Conservation (phyloP, 2,113 vertebrate species). For the Calyptomena viridis region DNA sequence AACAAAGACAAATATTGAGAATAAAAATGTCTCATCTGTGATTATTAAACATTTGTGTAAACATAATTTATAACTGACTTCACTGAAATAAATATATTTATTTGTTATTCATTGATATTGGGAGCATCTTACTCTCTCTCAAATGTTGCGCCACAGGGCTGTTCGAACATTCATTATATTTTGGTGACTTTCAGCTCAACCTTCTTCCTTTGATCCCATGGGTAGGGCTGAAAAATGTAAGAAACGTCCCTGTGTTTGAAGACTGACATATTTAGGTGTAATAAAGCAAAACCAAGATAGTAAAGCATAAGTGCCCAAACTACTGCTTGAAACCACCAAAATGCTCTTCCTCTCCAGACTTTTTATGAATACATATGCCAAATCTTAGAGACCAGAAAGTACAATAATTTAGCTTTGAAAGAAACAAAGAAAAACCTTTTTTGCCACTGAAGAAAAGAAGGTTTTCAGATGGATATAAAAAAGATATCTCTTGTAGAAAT, state of each 20-base stretch:
- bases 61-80: neutral
- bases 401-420: neutral
- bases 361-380: neutral
- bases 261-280: neutral
- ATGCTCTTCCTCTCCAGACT: neutral
- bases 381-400: neutral
- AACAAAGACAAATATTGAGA: neutral
- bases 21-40: neutral
- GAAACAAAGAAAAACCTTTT: neutral
- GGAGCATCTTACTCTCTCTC: neutral
- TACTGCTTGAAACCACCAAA: neutral
- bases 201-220: neutral
- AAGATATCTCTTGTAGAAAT: neutral
- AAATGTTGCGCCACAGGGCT: neutral
- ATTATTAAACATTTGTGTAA: neutral
- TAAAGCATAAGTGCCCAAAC: neutral
- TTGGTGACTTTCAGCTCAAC: neutral
- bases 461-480: neutral
- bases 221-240: neutral
- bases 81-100: neutral
- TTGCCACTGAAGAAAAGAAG: neutral
- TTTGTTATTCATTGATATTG: neutral
- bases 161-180: neutral
- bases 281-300: neutral
- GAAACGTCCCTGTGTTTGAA: neutral